These are phyloP conservation scores for Vulpes vulpes DNA, from an alignment of 2,113 vertebrate species.

Conservation along the genomic window DNA sequence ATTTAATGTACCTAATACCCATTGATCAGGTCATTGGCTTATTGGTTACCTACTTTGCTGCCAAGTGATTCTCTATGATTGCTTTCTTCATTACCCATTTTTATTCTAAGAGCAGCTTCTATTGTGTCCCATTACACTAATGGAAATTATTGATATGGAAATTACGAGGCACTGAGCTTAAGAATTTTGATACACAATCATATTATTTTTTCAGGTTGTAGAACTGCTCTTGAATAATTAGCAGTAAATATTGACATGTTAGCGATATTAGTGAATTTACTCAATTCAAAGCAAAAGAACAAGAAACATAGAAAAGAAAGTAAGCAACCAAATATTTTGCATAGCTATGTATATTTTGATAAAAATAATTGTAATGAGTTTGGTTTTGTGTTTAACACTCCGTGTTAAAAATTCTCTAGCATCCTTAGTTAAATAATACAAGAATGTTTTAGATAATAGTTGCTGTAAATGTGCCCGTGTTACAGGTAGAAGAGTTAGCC, in stretches of 20 bases:
- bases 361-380: constrained; percentile 19
- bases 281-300: constrained; percentile 75
- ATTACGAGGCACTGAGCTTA: constrained; percentile 69
- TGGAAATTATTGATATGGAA: constrained; percentile 83
- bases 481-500: neutral
- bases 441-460: neutral
- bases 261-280: constrained; percentile 71
- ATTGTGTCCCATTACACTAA: constrained; percentile 80
- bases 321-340: constrained; percentile 57
- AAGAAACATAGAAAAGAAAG: constrained; percentile 58
- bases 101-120: constrained; percentile 75
- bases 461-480: neutral
- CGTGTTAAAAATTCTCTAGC: neutral
- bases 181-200: constrained; percentile 55
- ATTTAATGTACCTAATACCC: constrained; percentile 65
- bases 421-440: neutral
- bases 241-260: constrained; percentile 81
- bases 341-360: neutral
- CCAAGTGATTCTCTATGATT: constrained; percentile 72
- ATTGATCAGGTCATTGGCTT: constrained; percentile 82
- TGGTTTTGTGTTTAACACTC: neutral
- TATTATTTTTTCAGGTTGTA: constrained; percentile 73
- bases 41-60: constrained; percentile 80
- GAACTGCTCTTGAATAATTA: constrained; percentile 75
- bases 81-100: constrained; percentile 73